phyloP scores from a whole-genome alignment of 2,113 vertebrate genomes.

The Micronycteris hirsuta region DNA sequence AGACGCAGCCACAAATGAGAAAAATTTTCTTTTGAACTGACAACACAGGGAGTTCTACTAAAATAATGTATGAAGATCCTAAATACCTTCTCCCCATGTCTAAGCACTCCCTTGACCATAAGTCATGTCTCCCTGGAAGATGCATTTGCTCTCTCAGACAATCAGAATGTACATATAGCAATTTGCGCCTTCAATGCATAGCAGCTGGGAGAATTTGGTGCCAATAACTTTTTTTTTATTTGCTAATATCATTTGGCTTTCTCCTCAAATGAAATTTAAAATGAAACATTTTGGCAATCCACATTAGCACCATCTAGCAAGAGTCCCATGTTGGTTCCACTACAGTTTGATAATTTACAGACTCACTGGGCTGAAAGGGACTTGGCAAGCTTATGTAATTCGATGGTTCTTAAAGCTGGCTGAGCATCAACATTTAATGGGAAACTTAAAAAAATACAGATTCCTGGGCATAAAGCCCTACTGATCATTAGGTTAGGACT shows the following conservation, averaged over 20 bases:
- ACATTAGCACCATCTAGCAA: conserved; percentile 53
- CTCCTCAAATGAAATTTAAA: conserved; percentile 68
- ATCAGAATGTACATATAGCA: background rate
- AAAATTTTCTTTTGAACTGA: background rate
- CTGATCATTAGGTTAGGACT: background rate
- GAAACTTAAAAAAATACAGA: conserved; percentile 52
- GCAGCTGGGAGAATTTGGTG: conserved; percentile 60
- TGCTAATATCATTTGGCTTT: conserved; percentile 67
- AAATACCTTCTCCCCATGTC: background rate
- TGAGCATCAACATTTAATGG: conserved; percentile 56
- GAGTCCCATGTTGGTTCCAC: conserved; percentile 52
- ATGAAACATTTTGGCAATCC: conserved; percentile 64
- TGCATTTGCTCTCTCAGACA: background rate
- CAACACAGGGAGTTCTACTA: background rate
- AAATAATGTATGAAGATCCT: background rate
- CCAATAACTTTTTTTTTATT: conserved; percentile 33
- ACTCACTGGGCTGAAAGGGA: conserved; percentile 61
- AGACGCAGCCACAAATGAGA: background rate
- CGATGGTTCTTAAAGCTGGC: conserved; percentile 46
- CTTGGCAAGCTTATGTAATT: conserved; percentile 60
- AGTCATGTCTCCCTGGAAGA: conserved; percentile 15
- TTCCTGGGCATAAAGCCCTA: conserved; percentile 21
- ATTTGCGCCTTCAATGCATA: conserved; percentile 16
- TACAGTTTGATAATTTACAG: conserved; percentile 67
- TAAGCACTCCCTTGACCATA: background rate